These are phyloP conservation scores for Hyperopisus bebe DNA, from an alignment of 2,113 vertebrate species.

Conservation along the genomic window DNA sequence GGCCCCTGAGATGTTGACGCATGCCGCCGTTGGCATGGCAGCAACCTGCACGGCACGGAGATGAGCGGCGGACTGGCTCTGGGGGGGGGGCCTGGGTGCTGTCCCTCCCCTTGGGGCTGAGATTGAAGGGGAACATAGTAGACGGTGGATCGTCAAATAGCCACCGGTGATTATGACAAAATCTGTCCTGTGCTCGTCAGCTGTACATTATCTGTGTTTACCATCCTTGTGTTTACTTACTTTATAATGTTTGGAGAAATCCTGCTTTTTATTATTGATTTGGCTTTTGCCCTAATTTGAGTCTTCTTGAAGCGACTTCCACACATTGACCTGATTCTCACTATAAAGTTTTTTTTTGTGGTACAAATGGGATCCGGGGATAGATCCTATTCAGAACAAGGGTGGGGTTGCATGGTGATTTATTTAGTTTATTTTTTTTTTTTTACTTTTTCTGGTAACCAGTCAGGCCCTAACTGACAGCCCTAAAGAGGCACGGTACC, in stretches of 20 bases:
- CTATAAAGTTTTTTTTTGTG: not conserved
- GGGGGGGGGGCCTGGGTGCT: conserved; percentile 24
- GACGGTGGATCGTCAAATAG: not conserved
- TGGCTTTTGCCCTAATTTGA: not conserved
- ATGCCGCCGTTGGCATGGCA: not conserved
- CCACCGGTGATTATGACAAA: not conserved
- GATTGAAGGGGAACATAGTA: conserved; percentile 22
- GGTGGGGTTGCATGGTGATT: not conserved
- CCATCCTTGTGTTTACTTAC: conserved; percentile 29
- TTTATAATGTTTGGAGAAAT: not conserved
- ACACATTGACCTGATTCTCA: conserved; percentile 3
- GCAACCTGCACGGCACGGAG: not conserved
- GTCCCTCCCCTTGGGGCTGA: not conserved
- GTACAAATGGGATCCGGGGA: not conserved
- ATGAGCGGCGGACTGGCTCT: not conserved
- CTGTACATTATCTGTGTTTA: conserved; percentile 43
- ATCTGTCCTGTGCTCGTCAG: not conserved
- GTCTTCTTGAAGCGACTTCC: not conserved
- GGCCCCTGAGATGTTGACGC: not conserved
- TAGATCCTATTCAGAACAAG: not conserved
- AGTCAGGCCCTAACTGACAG: conserved; percentile 53
- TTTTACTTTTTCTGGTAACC: not conserved
- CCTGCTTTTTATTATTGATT: conserved; percentile 8
- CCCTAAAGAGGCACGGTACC: conserved; percentile 50
- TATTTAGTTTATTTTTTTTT: too few relatives aligned